These are phyloP conservation scores for Kryptopterus vitreolus DNA, from an alignment of 2,797 vertebrate species.

Conservation along the genomic window DNA sequence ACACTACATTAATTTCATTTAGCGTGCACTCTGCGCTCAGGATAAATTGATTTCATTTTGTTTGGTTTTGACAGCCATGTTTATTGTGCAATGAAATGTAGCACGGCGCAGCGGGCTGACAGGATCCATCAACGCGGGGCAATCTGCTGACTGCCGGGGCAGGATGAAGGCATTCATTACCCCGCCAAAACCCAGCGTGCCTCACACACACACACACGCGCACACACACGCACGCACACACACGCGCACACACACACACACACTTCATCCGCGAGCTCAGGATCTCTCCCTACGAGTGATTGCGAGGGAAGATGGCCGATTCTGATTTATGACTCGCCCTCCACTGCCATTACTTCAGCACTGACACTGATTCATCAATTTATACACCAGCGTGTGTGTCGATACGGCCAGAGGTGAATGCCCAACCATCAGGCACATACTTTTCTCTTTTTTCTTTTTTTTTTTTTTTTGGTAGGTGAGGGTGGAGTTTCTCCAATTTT, in stretches of 20 bases:
- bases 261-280: constrained; percentile 72
- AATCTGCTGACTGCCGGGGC: constrained; percentile 97
- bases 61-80: constrained; percentile 97
- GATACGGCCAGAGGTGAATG: constrained; percentile 82
- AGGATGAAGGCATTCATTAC: constrained; percentile 99
- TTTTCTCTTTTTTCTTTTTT: background rate
- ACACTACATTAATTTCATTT: constrained; percentile 99
- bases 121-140: constrained; percentile 97
- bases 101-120: constrained; percentile 89
- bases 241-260: constrained; percentile 4
- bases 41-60: constrained; percentile 99
- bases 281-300: constrained; percentile 73
- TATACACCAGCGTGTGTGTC: constrained; percentile 85
- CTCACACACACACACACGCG: constrained; percentile 30
- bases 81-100: constrained; percentile 99
- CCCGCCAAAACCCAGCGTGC: constrained; percentile 80
- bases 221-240: constrained; percentile 28
- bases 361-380: constrained; percentile 96
- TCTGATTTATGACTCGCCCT: constrained; percentile 90
- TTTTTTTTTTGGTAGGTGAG: no score
- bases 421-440: constrained; percentile 61
- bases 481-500: background rate
- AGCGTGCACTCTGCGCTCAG: constrained; percentile 95
- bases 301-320: constrained; percentile 74
- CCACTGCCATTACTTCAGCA: constrained; percentile 87